Conservation (phyloP, 2,113 vertebrate species). For the Isurus oxyrinchus region DNA sequence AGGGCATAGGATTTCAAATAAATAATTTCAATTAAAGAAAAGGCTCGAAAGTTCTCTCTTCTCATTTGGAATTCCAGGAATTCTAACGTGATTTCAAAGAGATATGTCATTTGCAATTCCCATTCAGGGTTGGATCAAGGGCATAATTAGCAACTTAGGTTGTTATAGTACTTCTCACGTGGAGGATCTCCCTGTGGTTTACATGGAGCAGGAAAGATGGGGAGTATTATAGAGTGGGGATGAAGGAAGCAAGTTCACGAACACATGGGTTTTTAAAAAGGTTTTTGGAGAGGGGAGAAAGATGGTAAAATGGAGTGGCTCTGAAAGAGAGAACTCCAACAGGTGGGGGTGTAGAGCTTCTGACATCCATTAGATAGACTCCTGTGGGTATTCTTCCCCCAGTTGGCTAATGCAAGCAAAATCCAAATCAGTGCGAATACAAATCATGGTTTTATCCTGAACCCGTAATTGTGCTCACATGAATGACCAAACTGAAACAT, state of each 20-base stretch:
- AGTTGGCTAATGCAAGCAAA: neutral
- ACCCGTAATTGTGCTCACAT: neutral
- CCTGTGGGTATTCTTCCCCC: neutral
- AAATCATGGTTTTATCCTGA: neutral
- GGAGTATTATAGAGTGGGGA: neutral
- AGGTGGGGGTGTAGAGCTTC: neutral
- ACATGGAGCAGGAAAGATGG: too few species aligned
- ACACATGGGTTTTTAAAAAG: neutral
- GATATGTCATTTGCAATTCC: neutral
- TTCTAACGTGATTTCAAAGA: neutral
- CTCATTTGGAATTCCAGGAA: neutral
- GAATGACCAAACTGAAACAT: neutral
- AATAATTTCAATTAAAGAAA: neutral
- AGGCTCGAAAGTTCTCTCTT: neutral
- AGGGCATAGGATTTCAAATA: neutral
- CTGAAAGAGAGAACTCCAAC: neutral
- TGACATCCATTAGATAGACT: neutral
- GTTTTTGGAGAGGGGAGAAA: neutral
- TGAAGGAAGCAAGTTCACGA: neutral
- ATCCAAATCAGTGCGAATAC: neutral
- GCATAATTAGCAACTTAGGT: neutral
- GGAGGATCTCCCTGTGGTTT: too few species aligned
- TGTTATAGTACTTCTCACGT: neutral
- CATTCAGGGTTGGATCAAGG: neutral
- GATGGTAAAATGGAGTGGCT: neutral